Percentiles rank a stretch among this genome's conserved stretches.
Conservation (phyloP, 2,113 vertebrate species). For the Cyanocitta stelleri region DNA sequence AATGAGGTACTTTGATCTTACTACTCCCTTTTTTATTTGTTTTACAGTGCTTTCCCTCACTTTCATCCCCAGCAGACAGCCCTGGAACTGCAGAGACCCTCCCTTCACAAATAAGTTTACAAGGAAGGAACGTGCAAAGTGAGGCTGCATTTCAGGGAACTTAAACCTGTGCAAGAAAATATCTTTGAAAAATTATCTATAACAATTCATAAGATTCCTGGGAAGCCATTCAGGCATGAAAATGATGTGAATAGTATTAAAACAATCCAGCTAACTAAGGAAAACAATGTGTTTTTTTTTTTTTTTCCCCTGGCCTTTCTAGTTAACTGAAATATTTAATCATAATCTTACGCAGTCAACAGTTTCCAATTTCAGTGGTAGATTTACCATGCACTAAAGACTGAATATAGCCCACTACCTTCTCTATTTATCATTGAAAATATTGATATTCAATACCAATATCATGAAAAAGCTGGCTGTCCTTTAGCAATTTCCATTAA, state of each 20-base stretch:
- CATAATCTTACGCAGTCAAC: background rate
- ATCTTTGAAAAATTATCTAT: background rate
- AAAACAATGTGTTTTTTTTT: background rate
- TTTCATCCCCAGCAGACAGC: background rate
- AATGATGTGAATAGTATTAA: background rate
- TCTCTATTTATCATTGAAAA: slow-evolving; percentile 11
- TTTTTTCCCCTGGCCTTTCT: background rate
- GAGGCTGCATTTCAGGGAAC: background rate
- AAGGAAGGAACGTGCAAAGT: background rate
- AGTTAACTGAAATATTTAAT: background rate
- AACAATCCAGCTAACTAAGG: background rate
- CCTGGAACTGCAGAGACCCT: background rate
- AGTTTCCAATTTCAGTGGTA: background rate
- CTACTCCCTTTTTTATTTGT: slow-evolving; percentile 43
- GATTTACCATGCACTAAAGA: background rate
- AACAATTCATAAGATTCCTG: background rate
- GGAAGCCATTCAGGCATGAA: background rate
- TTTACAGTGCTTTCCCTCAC: slow-evolving; percentile 30
- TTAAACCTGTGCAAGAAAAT: background rate
- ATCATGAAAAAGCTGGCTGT: background rate
- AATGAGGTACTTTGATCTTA: slow-evolving; percentile 47
- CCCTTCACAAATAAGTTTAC: slow-evolving; percentile 28
- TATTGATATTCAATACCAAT: slow-evolving; percentile 36
- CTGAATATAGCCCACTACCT: background rate
- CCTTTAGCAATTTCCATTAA: slow-evolving; percentile 23